Conservation (phyloP, 2,797 vertebrate genomes). For the Neomorphus geoffroyi region DNA sequence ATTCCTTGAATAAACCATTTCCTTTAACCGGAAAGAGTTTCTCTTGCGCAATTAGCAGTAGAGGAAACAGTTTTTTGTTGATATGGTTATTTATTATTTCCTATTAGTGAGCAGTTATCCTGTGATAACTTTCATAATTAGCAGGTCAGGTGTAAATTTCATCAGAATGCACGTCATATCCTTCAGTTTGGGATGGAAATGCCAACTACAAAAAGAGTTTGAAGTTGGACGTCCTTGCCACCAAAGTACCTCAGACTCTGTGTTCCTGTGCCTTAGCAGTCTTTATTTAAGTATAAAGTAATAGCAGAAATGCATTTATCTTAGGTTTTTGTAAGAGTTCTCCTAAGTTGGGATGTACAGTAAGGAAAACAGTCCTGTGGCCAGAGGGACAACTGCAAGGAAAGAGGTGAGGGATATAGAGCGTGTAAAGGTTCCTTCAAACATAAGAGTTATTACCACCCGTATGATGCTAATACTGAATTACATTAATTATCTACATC, state of each 20-base stretch:
- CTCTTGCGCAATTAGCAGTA: constrained; percentile 59
- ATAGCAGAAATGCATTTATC: not conserved
- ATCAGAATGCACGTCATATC: not conserved
- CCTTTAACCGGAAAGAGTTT: constrained; percentile 54
- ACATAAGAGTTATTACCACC: not conserved
- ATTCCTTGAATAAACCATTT: constrained; percentile 67
- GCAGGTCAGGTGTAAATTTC: constrained; percentile 25
- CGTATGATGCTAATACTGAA: not conserved
- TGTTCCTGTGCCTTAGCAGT: not conserved
- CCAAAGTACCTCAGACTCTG: not conserved
- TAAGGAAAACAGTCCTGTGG: not conserved
- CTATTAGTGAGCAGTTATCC: constrained; percentile 66
- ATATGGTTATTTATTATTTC: constrained; percentile 75
- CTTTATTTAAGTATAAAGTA: not conserved
- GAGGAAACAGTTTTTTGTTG: constrained; percentile 70
- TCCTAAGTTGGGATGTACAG: not conserved
- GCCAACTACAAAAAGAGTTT: not conserved
- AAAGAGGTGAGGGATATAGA: not conserved
- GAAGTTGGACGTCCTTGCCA: not conserved
- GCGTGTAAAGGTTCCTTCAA: not conserved
- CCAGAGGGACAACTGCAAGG: not conserved
- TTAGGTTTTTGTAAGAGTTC: not conserved
- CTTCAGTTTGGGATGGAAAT: not conserved
- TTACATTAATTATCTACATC: not conserved
- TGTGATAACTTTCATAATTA: constrained; percentile 45